Conservation (phyloP, 2,888 invertebrate species). For the Phrixothrix hirtus region DNA sequence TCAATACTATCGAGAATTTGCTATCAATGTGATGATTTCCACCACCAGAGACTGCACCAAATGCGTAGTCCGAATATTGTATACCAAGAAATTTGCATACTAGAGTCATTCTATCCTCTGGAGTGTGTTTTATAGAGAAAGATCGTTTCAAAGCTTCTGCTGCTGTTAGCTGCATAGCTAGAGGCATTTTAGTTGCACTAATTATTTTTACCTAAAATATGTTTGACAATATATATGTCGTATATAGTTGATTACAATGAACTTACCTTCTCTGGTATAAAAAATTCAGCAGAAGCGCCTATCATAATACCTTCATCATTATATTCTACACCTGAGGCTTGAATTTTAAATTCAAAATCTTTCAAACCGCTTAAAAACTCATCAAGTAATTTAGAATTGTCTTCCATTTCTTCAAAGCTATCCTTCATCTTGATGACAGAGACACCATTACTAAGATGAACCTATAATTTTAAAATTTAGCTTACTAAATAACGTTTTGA, state of each 20-base stretch:
- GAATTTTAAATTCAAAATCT: slow-evolving; percentile 7
- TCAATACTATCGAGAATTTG: not conserved
- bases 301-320: not conserved
- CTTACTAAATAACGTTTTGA: not conserved
- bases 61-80: slow-evolving; percentile 6
- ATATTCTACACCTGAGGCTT: not conserved
- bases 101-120: slow-evolving; percentile 4
- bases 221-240: not conserved
- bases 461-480: no score
- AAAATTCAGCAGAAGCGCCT: not conserved
- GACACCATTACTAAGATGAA: no score
- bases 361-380: slow-evolving; percentile 1
- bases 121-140: slow-evolving; percentile 5
- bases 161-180: slow-evolving; percentile 6
- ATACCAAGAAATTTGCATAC: slow-evolving; percentile 13
- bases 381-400: not conserved
- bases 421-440: no score
- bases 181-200: not conserved
- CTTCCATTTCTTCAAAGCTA: not conserved
- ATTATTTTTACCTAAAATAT: slow-evolving; percentile 10
- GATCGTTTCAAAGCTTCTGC: slow-evolving; percentile 13
- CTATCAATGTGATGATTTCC: slow-evolving; percentile 3
- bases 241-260: not conserved
- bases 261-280: slow-evolving; percentile 1
- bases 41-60: slow-evolving; percentile 7